Evolutionary conservation across 1,140 invertebrate genomes (phyloP).

Genomic region (Antheraea pernyi): DNA sequence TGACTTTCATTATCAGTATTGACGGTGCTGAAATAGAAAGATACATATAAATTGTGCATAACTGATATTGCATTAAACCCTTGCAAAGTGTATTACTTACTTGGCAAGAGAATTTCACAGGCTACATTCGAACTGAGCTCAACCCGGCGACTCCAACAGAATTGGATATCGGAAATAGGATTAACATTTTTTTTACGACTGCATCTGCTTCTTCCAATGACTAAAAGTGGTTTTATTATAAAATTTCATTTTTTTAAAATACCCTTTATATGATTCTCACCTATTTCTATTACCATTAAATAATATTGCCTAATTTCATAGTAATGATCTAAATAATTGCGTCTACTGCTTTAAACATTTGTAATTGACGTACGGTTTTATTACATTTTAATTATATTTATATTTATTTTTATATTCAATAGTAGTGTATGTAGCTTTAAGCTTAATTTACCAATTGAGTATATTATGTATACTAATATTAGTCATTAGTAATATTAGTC

Average conservation of each 20-base stretch:
- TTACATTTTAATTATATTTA: not conserved
- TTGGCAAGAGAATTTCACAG: conserved; percentile 18
- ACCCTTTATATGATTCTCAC: not conserved
- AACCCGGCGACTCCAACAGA: conserved; percentile 21
- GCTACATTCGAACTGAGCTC: conserved; percentile 17
- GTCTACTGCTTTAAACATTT: too few species aligned
- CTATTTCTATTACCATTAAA: too few species aligned
- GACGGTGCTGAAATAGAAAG: too few species aligned
- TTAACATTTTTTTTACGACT: conserved; percentile 23
- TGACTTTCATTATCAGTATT: too few species aligned
- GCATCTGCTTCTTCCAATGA: conserved; percentile 12
- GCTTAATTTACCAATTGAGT: too few species aligned
- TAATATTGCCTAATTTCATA: too few species aligned
- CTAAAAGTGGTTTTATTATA: not conserved
- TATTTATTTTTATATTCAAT: too few species aligned
- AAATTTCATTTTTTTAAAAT: not conserved
- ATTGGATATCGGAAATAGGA: conserved; percentile 29
- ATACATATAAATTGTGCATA: not conserved
- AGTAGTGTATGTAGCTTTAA: too few species aligned
- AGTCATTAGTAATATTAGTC: too few species aligned
- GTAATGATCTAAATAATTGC: too few species aligned
- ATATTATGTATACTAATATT: too few species aligned
- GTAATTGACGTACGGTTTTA: not conserved
- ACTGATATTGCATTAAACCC: conserved; percentile 9
- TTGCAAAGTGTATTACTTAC: conserved; percentile 25